A percentile compares a stretch with the other conserved stretches of the same genome.
Conservation (phyloP, 2,797 vertebrate genomes). For the Chelonia mydas region DNA sequence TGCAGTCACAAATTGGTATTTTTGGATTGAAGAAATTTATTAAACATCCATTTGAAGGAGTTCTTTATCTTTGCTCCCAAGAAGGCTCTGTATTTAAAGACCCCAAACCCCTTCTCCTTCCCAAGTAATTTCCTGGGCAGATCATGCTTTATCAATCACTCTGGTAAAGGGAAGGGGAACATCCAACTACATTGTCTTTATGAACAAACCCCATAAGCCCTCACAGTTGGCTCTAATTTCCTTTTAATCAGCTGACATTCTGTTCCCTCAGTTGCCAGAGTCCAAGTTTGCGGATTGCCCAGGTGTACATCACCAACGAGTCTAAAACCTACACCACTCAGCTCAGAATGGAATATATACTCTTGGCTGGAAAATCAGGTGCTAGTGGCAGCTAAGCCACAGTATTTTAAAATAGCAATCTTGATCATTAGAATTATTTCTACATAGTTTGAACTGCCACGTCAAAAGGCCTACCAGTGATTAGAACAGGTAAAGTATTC, state of each 20-base stretch:
- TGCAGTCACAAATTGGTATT: background rate
- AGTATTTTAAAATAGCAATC: background rate
- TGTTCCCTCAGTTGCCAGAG: background rate
- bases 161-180: background rate
- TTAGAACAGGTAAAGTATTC: background rate
- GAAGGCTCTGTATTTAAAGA: background rate
- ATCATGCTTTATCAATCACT: background rate
- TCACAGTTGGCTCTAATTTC: background rate
- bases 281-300: background rate
- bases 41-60: background rate
- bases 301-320: background rate
- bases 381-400: background rate
- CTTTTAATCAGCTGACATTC: background rate
- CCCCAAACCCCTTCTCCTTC: background rate
- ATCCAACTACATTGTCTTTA: background rate
- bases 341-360: background rate
- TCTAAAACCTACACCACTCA: background rate
- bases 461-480: background rate
- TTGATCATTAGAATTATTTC: background rate
- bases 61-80: background rate
- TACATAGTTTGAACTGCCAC: background rate
- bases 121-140: background rate
- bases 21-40: too few relatives aligned
- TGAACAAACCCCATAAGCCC: background rate
- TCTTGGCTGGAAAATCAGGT: background rate